Percentiles rank a stretch among this genome's conserved stretches.
Conservation (phyloP, 2,888 invertebrate species). For the Lepeophtheirus nordmannii region DNA sequence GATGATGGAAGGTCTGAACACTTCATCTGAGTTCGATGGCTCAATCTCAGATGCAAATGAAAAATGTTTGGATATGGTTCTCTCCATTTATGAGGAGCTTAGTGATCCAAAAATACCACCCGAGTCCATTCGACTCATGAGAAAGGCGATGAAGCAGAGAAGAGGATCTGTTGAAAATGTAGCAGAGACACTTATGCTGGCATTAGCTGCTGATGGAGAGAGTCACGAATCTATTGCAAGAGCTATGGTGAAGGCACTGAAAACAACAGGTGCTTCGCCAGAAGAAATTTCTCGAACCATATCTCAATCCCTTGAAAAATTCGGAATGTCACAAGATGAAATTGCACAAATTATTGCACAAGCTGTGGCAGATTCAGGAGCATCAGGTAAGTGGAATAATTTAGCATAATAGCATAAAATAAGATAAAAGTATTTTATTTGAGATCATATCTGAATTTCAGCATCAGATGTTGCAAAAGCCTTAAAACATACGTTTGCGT, state of each 20-base stretch:
- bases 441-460: background rate
- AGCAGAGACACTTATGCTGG: slow-evolving; percentile 15
- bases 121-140: slow-evolving; percentile 16
- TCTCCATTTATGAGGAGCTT: background rate
- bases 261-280: slow-evolving; percentile 18
- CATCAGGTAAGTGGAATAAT: background rate
- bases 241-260: slow-evolving; percentile 20
- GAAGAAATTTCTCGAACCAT: slow-evolving; percentile 21
- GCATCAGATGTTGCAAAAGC: slow-evolving; percentile 13
- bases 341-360: slow-evolving; percentile 15
- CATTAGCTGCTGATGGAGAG: slow-evolving; percentile 19
- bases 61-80: background rate
- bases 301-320: slow-evolving; percentile 15
- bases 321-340: slow-evolving; percentile 11
- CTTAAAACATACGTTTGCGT: slow-evolving; percentile 16
- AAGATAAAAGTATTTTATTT: too few relatives aligned
- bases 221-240: slow-evolving; percentile 15
- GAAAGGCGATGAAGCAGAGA: slow-evolving; percentile 24
- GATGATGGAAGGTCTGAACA: background rate
- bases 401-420: background rate
- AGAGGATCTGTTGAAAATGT: slow-evolving; percentile 23
- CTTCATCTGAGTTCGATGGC: background rate
- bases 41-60: background rate
- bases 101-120: slow-evolving; percentile 10
- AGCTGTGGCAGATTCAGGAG: slow-evolving; percentile 19